These are phyloP conservation scores for Chaetura pelagica DNA, from an alignment of 2,113 vertebrate genomes.

Conservation along the genomic window DNA sequence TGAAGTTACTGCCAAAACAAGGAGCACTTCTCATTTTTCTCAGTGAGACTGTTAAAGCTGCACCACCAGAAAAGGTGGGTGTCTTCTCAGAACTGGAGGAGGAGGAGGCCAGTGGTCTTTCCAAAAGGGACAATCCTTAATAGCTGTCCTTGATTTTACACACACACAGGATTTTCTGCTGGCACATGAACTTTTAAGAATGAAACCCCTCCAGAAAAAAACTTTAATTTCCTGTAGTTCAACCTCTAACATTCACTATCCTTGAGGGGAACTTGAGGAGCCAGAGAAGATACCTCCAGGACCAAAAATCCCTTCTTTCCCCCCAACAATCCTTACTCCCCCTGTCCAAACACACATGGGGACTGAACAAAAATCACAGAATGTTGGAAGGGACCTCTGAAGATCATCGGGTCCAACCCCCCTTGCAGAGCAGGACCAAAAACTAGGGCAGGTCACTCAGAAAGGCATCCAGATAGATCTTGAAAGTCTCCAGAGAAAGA, in stretches of 20 bases:
- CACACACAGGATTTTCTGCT: background rate
- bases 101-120: background rate
- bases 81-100: background rate
- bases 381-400: too few species aligned
- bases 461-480: too few species aligned
- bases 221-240: background rate
- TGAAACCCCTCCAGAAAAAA: background rate
- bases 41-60: fast-evolving
- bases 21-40: background rate
- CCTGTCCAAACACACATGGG: background rate
- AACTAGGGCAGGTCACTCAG: too few species aligned
- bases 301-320: background rate
- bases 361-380: background rate
- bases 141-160: background rate
- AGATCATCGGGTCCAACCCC: too few species aligned
- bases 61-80: background rate
- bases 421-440: too few species aligned
- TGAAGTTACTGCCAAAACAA: background rate
- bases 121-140: background rate
- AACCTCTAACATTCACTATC: background rate
- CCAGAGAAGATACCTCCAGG: background rate
- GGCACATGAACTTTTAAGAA: background rate
- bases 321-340: background rate
- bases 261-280: background rate
- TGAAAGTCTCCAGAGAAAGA: too few species aligned